These are phyloP conservation scores for Gadopsis bispinosus DNA, from an alignment of 2,797 vertebrate species.

Conservation along the genomic window DNA sequence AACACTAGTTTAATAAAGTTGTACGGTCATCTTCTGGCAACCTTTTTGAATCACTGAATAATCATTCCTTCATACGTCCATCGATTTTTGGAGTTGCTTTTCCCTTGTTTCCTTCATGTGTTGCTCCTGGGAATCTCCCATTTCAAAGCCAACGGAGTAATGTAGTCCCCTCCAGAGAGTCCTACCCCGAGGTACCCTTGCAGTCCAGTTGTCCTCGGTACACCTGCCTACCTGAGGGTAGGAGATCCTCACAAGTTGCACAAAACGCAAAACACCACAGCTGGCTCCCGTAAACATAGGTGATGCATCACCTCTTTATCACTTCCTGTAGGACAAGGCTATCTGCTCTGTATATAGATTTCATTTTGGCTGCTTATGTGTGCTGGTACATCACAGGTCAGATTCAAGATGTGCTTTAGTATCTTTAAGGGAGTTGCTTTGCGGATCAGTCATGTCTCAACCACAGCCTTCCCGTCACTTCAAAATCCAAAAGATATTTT, in stretches of 20 bases:
- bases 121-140: not conserved
- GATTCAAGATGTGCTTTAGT: not conserved
- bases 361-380: not conserved
- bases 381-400: not conserved
- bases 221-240: not conserved
- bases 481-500: not conserved
- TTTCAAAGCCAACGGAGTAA: conserved; percentile 24
- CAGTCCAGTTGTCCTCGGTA: not conserved
- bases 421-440: not conserved
- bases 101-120: not conserved
- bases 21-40: not conserved
- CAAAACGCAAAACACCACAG: not conserved
- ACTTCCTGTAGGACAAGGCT: not conserved
- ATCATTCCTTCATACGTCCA: not conserved
- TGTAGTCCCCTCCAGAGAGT: not conserved
- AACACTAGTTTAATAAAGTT: not conserved
- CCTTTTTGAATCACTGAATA: not conserved
- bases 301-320: conserved; percentile 8
- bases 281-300: not conserved
- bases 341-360: not conserved
- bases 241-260: not conserved
- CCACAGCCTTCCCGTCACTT: not conserved
- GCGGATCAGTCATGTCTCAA: not conserved
- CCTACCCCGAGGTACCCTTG: not conserved
- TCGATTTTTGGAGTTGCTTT: conserved; percentile 1